Evolutionary conservation across 2,797 vertebrate species (phyloP).

Genomic region (Phalloptychus januarius): DNA sequence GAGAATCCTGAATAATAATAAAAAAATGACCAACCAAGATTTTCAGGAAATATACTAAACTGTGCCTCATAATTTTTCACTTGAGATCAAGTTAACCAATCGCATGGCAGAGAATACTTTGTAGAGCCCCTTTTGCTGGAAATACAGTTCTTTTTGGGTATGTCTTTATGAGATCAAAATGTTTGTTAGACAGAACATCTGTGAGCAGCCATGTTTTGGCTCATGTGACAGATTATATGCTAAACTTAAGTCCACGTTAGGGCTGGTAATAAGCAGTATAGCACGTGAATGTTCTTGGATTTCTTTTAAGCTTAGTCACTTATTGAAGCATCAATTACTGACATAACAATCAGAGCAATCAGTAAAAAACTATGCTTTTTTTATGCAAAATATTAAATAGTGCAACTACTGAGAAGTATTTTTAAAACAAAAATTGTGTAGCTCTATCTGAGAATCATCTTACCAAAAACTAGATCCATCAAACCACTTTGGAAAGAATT

Average conservation of each 20-base stretch:
- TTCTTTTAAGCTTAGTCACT: neutral
- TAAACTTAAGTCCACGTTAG: neutral
- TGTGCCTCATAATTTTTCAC: neutral
- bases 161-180: neutral
- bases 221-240: neutral
- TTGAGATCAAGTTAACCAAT: neutral
- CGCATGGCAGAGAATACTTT: neutral
- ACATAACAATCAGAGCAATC: neutral
- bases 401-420: neutral
- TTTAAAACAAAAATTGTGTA: neutral
- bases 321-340: neutral
- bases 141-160: neutral
- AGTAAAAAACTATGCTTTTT: neutral
- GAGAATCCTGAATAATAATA: neutral
- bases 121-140: neutral
- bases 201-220: neutral
- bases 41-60: neutral
- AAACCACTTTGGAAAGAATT: neutral
- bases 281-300: neutral
- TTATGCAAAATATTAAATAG: neutral
- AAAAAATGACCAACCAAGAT: neutral
- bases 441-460: neutral
- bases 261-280: neutral
- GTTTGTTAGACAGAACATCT: neutral
- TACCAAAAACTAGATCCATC: neutral